These are phyloP conservation scores for Pandemis corylana DNA, from an alignment of 2,888 invertebrate genomes.

Conservation along the genomic window DNA sequence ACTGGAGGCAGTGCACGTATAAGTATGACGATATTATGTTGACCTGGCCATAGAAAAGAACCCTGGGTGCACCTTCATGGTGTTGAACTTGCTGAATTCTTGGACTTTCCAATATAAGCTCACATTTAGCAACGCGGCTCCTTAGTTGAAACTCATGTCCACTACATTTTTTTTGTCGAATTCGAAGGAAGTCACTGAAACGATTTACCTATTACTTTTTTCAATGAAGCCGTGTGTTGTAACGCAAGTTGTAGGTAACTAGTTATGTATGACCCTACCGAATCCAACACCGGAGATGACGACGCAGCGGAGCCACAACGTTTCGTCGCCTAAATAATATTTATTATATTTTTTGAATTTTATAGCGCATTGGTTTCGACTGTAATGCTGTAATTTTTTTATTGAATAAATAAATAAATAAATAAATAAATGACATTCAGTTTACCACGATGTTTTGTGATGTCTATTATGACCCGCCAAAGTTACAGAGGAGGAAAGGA, in stretches of 20 bases:
- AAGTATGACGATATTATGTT: constrained; percentile 88
- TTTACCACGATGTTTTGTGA: constrained; percentile 8
- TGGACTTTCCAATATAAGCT: constrained; percentile 86
- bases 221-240: neutral
- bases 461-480: constrained; percentile 76
- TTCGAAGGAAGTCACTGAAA: constrained; percentile 86
- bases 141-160: constrained; percentile 85
- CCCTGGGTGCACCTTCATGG: constrained; percentile 84
- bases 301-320: too few relatives aligned
- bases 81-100: constrained; percentile 75
- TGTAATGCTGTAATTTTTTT: too few relatives aligned
- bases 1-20: constrained; percentile 87
- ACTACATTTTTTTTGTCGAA: constrained; percentile 83
- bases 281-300: too few relatives aligned
- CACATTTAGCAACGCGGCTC: constrained; percentile 87
- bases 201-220: constrained; percentile 11
- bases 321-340: too few relatives aligned
- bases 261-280: neutral
- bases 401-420: too few relatives aligned
- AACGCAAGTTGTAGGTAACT: neutral
- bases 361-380: too few relatives aligned
- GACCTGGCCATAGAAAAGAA: constrained; percentile 86
- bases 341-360: too few relatives aligned
- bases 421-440: too few relatives aligned
- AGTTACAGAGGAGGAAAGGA: constrained; percentile 66